Evolutionary conservation across 2,113 vertebrate genomes (phyloP).

Genomic region (Spea multiplicata): DNA sequence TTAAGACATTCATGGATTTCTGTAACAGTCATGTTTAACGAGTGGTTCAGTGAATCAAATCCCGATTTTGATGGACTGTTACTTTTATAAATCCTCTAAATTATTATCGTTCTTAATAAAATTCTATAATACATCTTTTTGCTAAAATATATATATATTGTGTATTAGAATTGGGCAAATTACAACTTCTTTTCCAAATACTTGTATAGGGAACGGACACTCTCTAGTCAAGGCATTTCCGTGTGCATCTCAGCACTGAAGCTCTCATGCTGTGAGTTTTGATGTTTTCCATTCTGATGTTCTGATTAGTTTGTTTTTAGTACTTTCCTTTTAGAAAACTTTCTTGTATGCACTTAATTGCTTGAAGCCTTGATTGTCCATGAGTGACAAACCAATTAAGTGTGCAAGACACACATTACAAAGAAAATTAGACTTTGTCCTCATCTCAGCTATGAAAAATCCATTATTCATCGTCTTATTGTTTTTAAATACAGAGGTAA

Average conservation of each 20-base stretch:
- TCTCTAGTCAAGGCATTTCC: slow-evolving; percentile 52
- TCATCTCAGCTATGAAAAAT: slow-evolving; percentile 68
- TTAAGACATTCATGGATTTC: too few relatives aligned
- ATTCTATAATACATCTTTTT: too few relatives aligned
- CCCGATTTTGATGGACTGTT: too few relatives aligned
- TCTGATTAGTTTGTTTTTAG: slow-evolving; percentile 70
- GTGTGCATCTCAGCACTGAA: slow-evolving; percentile 45
- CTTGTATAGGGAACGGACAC: slow-evolving; percentile 42
- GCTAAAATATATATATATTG: neutral
- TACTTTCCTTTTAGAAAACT: slow-evolving; percentile 60
- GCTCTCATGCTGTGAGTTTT: slow-evolving; percentile 59
- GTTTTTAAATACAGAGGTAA: slow-evolving; percentile 74
- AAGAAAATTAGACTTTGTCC: slow-evolving; percentile 66
- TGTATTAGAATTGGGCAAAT: neutral
- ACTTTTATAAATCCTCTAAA: too few relatives aligned
- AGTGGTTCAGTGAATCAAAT: too few relatives aligned
- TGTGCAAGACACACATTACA: slow-evolving; percentile 67
- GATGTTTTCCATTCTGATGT: slow-evolving; percentile 55
- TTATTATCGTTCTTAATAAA: too few relatives aligned
- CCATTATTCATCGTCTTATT: slow-evolving; percentile 75
- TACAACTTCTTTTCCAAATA: neutral
- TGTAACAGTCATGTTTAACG: too few relatives aligned
- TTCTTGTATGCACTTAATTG: slow-evolving; percentile 71
- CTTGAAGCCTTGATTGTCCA: slow-evolving; percentile 52
- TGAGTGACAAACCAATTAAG: slow-evolving; percentile 64